A percentile compares a stretch with the other conserved stretches of the same genome.
phyloP scores from a whole-genome alignment of 2,888 invertebrate species.

The Dichetophora obliterata region DNA sequence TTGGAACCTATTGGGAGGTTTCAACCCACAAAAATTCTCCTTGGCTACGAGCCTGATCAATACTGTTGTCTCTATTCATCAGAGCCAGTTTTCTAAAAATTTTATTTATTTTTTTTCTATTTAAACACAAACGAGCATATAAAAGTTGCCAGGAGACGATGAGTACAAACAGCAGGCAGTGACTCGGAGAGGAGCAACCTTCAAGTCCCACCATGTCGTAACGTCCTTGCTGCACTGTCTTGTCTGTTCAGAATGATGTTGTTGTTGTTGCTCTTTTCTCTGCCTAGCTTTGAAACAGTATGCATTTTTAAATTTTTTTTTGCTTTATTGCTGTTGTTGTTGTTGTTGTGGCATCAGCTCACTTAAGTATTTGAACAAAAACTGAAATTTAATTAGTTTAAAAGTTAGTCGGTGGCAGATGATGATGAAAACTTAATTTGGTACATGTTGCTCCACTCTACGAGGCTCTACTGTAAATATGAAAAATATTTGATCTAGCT shows the following conservation, averaged over 20 bases:
- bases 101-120: background rate
- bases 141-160: background rate
- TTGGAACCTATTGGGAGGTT: too few species aligned
- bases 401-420: slow-evolving; percentile 24
- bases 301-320: background rate
- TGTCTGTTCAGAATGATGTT: background rate
- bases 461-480: background rate
- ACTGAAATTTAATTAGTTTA: slow-evolving; percentile 38
- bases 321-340: background rate
- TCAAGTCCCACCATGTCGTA: background rate
- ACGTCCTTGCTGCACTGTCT: background rate
- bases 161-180: background rate
- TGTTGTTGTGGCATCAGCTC: background rate
- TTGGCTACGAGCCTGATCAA: too few species aligned
- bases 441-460: slow-evolving; percentile 10
- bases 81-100: background rate
- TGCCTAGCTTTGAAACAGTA: background rate
- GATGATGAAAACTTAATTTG: slow-evolving; percentile 27
- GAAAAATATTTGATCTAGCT: background rate
- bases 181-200: background rate
- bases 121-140: background rate
- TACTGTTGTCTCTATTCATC: background rate
- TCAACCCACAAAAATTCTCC: too few species aligned
- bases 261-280: background rate
- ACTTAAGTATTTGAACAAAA: background rate